phyloP scores from a whole-genome alignment of 2,888 invertebrate species.

The Torymus auratus region DNA sequence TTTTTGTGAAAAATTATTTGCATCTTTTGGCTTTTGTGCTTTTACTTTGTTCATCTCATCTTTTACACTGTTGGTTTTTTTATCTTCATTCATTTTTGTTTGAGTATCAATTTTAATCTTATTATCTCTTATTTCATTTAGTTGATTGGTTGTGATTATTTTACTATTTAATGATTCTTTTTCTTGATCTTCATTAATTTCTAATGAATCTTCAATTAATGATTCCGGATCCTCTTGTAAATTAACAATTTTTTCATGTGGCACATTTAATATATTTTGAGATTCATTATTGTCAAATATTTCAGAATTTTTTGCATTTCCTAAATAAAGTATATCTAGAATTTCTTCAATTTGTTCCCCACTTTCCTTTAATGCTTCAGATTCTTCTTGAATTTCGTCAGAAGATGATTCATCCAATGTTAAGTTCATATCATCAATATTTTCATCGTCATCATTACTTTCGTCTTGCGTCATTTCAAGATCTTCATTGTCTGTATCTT shows the following conservation, averaged over 20 bases:
- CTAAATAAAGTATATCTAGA: slow-evolving; percentile 21
- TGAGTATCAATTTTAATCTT: no score
- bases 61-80: no score
- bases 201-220: no score
- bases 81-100: no score
- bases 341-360: slow-evolving; percentile 60
- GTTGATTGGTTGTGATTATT: no score
- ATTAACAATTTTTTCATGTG: slow-evolving; percentile 24
- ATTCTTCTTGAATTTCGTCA: slow-evolving; percentile 64
- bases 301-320: slow-evolving; percentile 22
- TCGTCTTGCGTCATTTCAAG: no score
- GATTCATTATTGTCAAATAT: slow-evolving; percentile 31
- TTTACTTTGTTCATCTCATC: no score
- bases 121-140: no score
- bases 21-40: no score
- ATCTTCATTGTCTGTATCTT: slow-evolving; percentile 10
- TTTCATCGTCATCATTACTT: slow-evolving; percentile 19
- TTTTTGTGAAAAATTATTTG: slow-evolving; percentile 29
- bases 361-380: slow-evolving; percentile 61
- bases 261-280: slow-evolving; percentile 40
- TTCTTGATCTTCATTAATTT: no score
- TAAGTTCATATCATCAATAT: neutral
- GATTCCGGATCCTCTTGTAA: no score
- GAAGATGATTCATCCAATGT: slow-evolving; percentile 43
- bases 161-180: no score